Base-by-base conservation (phyloP, 2,797 vertebrate genomes). In the Geotrypetes seraphini region DNA sequence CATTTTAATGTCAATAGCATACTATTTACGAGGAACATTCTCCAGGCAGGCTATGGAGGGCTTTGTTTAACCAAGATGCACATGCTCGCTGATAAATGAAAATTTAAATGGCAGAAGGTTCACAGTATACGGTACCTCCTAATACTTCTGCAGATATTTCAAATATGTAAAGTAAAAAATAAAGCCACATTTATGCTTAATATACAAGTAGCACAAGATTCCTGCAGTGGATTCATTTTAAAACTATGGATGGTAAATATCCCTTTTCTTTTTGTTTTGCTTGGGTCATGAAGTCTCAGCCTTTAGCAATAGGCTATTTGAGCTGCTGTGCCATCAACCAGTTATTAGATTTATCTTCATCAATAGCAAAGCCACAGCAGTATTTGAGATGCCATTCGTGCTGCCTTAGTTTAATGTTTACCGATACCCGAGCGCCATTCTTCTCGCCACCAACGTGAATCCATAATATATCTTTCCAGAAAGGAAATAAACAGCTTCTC, bases 361-460 rank as follows among this genome's bases (percentile, higher is more conserved):
- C 63, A 50, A 62, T 28, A 52, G 43, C 31, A 50, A 66, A 63
- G 24, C 41, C 31, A 16, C 26, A 19, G 27, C 4, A 39, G 43
- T 53, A 61, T 61, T 74, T 75, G 66, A 62, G 73, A 69, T 75
- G 56, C 51, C 41, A 61, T 57, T 75, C 65, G 59, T 52, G 59
- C 40, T 49, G 33, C 45, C 41, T 65, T 37, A 53, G 46, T 39
- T 53, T 73, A 70, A 57, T 66, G 58, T 42, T 70, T 73, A 60
- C 60, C 60, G 58, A 51, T 69, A 69, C 52, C 67, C 71, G 66
- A 71, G 57, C 50, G 63, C 20, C 2, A 31, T 59, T 75, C 66
- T 75, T 72, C 65, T 66, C 62, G 25, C 74, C 77, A 74, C 60
- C 74, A 78, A 79, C 81, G 76, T 74, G 73, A 79, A 73, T 73